Base-by-base conservation (phyloP, 2,797 vertebrate genomes). In the Etheostoma nigrum region DNA sequence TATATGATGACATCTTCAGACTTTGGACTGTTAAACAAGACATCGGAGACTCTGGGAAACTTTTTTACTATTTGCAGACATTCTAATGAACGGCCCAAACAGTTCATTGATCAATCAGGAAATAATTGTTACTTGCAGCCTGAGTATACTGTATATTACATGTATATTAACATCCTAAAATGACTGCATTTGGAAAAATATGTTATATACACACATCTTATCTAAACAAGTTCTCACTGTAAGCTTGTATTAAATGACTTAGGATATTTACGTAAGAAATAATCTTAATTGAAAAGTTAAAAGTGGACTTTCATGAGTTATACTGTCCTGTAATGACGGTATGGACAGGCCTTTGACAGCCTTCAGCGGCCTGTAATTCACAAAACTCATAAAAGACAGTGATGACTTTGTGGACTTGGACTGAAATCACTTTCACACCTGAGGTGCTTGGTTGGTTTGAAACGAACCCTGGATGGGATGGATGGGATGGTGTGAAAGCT, bases 281-380 rank as follows among this genome's bases (percentile, higher is more conserved):
- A 58, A 27, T 16, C 16, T 44, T 14, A 15, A 33, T 16, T 23
- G 21, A 16, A 59, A 42, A 58, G 70, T 48, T 10, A 40, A 45
- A 23, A 15, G 4, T 27, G 23, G 21, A 64, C 5, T 57, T 40
- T 2, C 12, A 1, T 45, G 13, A 47, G 18, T 58, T 51, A 30
- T 27, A 58, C 57, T 6, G 60, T 30, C n/a, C 33, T 60, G 52
- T 18, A 21, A 12, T 27, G 45, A n/a, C 18, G 15, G 27, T 40
- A 25, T 42, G 10, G 30, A 27, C 47, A 4, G 36, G 12, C 36
- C 42, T 48, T n/a, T 15, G 16, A 49, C 60, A 36, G 61, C 45
- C 13, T 33, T 53, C 54, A 47, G 61, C 18, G 33, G 21, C 8
- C 30, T 48, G 16, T 53, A 36, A 55, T 33, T 74, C 72, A 47